Conservation (phyloP, 2,797 vertebrate genomes). For the Cryptoblepharus egeriae region DNA sequence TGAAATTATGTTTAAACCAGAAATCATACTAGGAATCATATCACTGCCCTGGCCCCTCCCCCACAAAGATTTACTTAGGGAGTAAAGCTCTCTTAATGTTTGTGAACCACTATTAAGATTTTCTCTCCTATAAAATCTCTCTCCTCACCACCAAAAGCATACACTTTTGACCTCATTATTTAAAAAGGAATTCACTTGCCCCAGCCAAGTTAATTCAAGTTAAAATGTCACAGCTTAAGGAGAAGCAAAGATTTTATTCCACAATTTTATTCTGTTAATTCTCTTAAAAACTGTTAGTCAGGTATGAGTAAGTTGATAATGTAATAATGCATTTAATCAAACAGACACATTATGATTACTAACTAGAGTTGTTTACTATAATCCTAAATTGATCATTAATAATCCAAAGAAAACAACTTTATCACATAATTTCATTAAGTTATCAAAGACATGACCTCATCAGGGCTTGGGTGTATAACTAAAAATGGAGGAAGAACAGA, state of each 20-base stretch:
- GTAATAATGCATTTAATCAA: background rate
- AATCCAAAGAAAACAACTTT: conserved; percentile 20
- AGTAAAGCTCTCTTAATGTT: no score
- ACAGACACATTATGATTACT: background rate
- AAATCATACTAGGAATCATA: no score
- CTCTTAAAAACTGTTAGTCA: background rate
- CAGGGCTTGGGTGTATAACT: background rate
- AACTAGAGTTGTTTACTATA: background rate
- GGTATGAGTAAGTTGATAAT: background rate
- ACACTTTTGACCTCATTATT: background rate
- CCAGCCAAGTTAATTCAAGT: background rate
- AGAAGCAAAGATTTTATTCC: background rate
- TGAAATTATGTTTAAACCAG: no score
- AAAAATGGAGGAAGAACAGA: background rate
- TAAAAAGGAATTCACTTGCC: background rate
- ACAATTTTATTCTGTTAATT: background rate
- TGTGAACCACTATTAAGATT: no score
- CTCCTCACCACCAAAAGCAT: background rate
- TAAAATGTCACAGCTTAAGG: background rate
- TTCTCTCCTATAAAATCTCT: background rate
- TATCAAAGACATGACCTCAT: background rate
- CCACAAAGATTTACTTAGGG: no score
- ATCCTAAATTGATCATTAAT: conserved; percentile 29
- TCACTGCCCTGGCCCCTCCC: no score
- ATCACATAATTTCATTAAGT: conserved; percentile 4